phyloP scores from a whole-genome alignment of 2,888 invertebrate species.

The Chymomyza amoena region DNA sequence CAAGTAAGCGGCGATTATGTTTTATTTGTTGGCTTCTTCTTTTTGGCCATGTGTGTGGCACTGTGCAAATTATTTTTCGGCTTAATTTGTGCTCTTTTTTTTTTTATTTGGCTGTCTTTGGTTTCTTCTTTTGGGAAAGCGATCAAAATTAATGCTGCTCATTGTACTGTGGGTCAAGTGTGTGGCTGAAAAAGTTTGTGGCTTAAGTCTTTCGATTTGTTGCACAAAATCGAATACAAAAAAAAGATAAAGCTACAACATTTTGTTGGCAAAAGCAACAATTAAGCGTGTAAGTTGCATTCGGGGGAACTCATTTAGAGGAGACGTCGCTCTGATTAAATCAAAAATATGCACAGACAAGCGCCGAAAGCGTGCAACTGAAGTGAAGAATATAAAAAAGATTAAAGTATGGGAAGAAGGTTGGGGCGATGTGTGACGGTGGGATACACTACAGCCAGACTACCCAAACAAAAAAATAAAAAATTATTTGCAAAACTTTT shows the following conservation, averaged over 20 bases:
- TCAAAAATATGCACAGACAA: slow-evolving; percentile 59
- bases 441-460: no score
- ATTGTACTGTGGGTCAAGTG: slow-evolving; percentile 3
- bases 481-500: no score
- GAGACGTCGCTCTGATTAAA: slow-evolving; percentile 64
- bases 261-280: neutral
- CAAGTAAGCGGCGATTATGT: slow-evolving; percentile 54
- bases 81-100: neutral
- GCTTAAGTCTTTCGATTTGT: slow-evolving; percentile 20
- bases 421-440: no score
- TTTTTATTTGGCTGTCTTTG: neutral
- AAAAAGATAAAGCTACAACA: no score
- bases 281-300: slow-evolving; percentile 34
- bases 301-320: slow-evolving; percentile 45
- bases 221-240: neutral
- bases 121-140: neutral
- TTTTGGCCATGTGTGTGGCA: neutral
- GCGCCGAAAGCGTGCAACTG: slow-evolving; percentile 19
- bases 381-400: neutral
- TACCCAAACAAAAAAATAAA: no score
- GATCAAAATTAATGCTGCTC: neutral
- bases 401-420: no score
- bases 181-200: slow-evolving; percentile 11
- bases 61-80: neutral
- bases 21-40: slow-evolving; percentile 22